These are phyloP conservation scores for Brachyhypopomus occidentalis DNA, from an alignment of 2,113 vertebrate species.

Conservation along the genomic window DNA sequence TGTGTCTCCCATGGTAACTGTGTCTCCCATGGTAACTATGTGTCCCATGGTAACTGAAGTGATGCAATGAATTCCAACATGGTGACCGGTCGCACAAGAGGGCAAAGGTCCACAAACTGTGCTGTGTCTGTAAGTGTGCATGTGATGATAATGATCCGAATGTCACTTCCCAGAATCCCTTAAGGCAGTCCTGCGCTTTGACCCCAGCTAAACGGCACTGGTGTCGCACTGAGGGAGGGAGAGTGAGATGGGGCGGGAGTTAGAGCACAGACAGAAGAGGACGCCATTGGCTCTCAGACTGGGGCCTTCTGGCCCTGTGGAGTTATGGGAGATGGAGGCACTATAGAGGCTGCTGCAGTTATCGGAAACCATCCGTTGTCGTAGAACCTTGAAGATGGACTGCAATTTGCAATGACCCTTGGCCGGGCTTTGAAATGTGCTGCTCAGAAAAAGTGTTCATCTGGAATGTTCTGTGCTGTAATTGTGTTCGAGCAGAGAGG, in stretches of 20 bases:
- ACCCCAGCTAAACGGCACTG: constrained; percentile 2
- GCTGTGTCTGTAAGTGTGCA: background rate
- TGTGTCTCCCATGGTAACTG: background rate
- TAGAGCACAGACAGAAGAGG: background rate
- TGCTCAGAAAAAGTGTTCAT: background rate
- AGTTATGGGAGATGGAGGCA: constrained; percentile 15
- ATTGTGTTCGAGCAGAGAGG: background rate
- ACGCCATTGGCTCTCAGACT: constrained; percentile 7
- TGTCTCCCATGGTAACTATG: background rate
- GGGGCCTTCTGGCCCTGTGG: constrained; percentile 25
- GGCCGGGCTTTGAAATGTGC: background rate
- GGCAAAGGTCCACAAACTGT: background rate
- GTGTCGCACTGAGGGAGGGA: background rate
- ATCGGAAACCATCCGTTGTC: too few relatives aligned
- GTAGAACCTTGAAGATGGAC: too few relatives aligned
- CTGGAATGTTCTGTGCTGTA: too few relatives aligned
- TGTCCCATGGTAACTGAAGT: background rate
- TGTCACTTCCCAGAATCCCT: constrained; percentile 7
- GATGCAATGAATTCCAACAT: background rate
- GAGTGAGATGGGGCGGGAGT: background rate
- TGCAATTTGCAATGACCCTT: background rate
- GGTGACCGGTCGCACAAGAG: background rate
- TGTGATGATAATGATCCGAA: constrained; percentile 8
- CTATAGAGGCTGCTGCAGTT: too few relatives aligned
- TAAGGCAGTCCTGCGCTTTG: background rate